Evolutionary conservation across 2,113 vertebrate genomes (phyloP), one percentile per base, ranked within the genome.

Genomic region (Silurus asotus): DNA sequence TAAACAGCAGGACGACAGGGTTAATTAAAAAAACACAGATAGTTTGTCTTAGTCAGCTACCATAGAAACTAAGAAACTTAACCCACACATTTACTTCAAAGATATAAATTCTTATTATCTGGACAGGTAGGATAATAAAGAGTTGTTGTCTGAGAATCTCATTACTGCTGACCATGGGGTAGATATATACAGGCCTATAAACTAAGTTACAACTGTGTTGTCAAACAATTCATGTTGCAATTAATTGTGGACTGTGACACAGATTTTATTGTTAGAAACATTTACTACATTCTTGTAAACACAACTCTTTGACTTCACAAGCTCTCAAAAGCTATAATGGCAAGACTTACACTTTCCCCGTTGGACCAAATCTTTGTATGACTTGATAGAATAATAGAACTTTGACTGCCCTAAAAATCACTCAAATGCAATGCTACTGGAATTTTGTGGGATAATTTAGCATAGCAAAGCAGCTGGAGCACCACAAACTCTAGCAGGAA

Each of bases 1-100:
- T 90, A 79, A 91, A 91, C 82, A 87, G 87, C 49, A 90, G 37
- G 82, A 75, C 15, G 72, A 49, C 48, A 61, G 67, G 8, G 84
- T 88, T 85, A 87, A 80, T 85, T 79, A 58, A 3, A 10, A 48
- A 82, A 23, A 83, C 56, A 56, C 62, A 82, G 70, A 82, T 62
- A 53, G 48, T 11, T 84, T 62, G 78, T 64, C 45, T 25, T 84
- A 20, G 3, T 69, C 37, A 56, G 70, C 65, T 53, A 19, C 82
- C 85, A 88, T 67, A 75, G 70, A 61, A 84, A 86, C 80, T 59
- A 53, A 86, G 69, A 59, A 65, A 67, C 28, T 37, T 72, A 67
- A 53, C 53, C 45, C 19, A 59, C 15, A 56, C 59, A 75, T 84
- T 62, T 23, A 8, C 25, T 75, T 83, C 49, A 58, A 10, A 48